Percentiles rank a stretch among this genome's conserved stretches.
These are phyloP conservation scores for Petrocephalus zakoni DNA, from an alignment of 2,113 vertebrate species.

Conservation along the genomic window DNA sequence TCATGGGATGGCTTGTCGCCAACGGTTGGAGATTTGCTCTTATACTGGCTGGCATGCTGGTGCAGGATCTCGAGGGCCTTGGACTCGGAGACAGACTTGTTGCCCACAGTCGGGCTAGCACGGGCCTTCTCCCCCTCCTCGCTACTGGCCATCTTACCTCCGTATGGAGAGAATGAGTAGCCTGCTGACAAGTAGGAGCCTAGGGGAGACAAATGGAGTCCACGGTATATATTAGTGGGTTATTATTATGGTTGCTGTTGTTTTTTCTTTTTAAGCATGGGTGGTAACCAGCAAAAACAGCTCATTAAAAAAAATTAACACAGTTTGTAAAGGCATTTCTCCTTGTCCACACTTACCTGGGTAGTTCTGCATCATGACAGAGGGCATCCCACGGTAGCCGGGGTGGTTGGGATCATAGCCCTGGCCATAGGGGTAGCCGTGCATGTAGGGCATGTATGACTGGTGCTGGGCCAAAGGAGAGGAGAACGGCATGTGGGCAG, in stretches of 20 bases:
- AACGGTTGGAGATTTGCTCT: slow-evolving; percentile 97
- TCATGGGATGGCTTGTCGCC: slow-evolving; percentile 78
- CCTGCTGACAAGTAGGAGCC: slow-evolving; percentile 90
- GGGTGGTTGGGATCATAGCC: slow-evolving; percentile 93
- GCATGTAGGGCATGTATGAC: slow-evolving; percentile 97
- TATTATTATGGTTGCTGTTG: not conserved
- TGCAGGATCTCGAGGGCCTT: slow-evolving; percentile 97
- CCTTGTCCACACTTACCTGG: slow-evolving; percentile 69
- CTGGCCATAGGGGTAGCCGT: slow-evolving; percentile 94
- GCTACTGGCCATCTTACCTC: slow-evolving; percentile 74
- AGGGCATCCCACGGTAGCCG: slow-evolving; percentile 89
- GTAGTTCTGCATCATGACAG: slow-evolving; percentile 99
- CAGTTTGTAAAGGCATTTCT: not conserved
- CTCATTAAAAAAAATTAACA: not conserved
- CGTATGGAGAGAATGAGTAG: slow-evolving; percentile 92
- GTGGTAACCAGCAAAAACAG: not conserved
- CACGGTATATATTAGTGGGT: not conserved
- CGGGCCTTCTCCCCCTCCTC: slow-evolving; percentile 90
- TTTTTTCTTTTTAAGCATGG: not conserved
- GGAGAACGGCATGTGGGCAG: slow-evolving; percentile 86
- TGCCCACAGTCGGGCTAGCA: slow-evolving; percentile 83
- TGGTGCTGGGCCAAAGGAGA: slow-evolving; percentile 91
- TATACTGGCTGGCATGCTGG: slow-evolving; percentile 97
- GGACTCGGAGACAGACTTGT: slow-evolving; percentile 84
- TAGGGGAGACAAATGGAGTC: slow-evolving; percentile 37